A percentile compares a stretch with the other conserved stretches of the same genome.
These are phyloP conservation scores for Troglohyphantes excavatus DNA, from an alignment of 2,888 invertebrate species.

Conservation along the genomic window DNA sequence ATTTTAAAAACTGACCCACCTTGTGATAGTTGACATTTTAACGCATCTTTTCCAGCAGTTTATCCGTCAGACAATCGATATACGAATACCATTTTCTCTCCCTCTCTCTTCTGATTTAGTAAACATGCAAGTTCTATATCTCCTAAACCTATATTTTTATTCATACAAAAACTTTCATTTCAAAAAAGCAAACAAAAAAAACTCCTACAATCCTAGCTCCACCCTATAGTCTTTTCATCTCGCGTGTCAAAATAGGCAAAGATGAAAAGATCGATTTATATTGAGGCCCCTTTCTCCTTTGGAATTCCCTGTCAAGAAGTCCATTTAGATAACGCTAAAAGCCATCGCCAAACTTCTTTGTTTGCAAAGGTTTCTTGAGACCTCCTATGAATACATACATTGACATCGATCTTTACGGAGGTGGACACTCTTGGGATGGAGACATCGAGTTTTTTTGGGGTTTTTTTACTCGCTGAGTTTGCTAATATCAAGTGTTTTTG, in stretches of 20 bases:
- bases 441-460: neutral
- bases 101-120: neutral
- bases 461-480: no score
- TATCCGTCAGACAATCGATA: no score
- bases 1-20: no score
- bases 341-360: slow-evolving; percentile 69
- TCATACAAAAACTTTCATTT: neutral
- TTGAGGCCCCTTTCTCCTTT: slow-evolving; percentile 36
- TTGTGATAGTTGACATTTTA: no score
- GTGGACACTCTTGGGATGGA: slow-evolving; percentile 40
- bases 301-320: slow-evolving; percentile 44
- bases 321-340: slow-evolving; percentile 77
- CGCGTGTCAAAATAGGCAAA: slow-evolving; percentile 64
- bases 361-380: slow-evolving; percentile 50
- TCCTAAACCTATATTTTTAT: neutral
- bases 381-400: slow-evolving; percentile 50
- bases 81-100: neutral
- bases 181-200: neutral
- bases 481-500: no score
- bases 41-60: no score
- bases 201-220: neutral
- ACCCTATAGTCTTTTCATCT: slow-evolving; percentile 59
- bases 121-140: neutral
- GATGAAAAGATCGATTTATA: slow-evolving; percentile 73
- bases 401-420: slow-evolving; percentile 39